Percentiles rank a stretch among this genome's conserved stretches.
phyloP scores from a whole-genome alignment of 2,888 invertebrate species.

The Erebia aethiops region DNA sequence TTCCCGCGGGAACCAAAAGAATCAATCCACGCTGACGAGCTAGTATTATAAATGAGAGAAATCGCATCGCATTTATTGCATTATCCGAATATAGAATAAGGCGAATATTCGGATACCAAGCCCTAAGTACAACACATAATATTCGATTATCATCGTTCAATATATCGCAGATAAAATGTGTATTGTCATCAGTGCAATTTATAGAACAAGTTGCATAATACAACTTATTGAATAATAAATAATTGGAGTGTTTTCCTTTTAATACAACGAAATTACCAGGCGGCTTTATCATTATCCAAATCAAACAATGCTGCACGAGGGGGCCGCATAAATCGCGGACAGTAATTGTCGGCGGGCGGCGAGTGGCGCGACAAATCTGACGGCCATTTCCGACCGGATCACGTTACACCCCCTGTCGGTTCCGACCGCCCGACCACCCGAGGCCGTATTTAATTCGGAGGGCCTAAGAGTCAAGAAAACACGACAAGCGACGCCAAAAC shows the following conservation, averaged over 20 bases:
- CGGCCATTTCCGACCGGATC: slow-evolving; percentile 65
- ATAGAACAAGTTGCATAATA: background rate
- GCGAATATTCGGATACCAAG: too few relatives aligned
- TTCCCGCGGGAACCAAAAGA: too few relatives aligned
- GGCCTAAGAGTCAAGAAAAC: slow-evolving; percentile 4
- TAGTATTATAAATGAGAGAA: too few relatives aligned
- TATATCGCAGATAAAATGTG: too few relatives aligned
- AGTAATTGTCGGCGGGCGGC: slow-evolving; percentile 66
- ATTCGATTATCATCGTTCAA: too few relatives aligned
- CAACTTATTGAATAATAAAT: background rate
- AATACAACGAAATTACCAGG: slow-evolving; percentile 32
- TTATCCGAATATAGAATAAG: too few relatives aligned
- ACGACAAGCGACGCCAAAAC: background rate
- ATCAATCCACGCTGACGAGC: too few relatives aligned
- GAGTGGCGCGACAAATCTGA: slow-evolving; percentile 67
- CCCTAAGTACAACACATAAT: too few relatives aligned
- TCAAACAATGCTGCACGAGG: slow-evolving; percentile 30
- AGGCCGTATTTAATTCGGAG: slow-evolving; percentile 29
- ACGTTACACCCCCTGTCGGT: slow-evolving; percentile 48
- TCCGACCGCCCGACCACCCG: slow-evolving; percentile 37
- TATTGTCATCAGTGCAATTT: too few relatives aligned
- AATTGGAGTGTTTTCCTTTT: slow-evolving; percentile 6
- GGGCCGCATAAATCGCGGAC: slow-evolving; percentile 48
- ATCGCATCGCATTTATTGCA: too few relatives aligned
- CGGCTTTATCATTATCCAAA: slow-evolving; percentile 31